These are phyloP conservation scores for Drymodes brunneopygia DNA, from an alignment of 2,113 vertebrate species.

Conservation along the genomic window DNA sequence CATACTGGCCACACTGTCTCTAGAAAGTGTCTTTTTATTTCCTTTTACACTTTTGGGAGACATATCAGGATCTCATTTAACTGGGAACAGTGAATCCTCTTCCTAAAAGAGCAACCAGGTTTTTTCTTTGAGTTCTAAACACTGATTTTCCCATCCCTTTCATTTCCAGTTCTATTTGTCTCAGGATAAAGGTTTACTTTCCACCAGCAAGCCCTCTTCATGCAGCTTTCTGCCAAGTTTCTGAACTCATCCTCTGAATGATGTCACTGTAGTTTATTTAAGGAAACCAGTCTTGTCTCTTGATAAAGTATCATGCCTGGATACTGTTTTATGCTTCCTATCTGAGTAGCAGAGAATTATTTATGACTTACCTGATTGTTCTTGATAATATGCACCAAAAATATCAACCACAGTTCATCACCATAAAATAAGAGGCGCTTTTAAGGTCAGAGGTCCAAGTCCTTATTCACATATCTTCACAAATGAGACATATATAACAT, in stretches of 20 bases:
- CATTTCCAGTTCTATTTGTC: not conserved
- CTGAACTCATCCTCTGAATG: conserved; percentile 61
- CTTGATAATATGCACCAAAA: conserved; percentile 67
- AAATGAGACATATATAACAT: conserved; percentile 44
- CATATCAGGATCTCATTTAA: not conserved
- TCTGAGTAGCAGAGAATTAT: conserved; percentile 63
- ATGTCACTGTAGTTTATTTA: conserved; percentile 76
- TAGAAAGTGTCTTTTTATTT: not conserved
- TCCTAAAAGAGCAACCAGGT: not conserved
- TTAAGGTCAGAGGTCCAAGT: conserved; percentile 62
- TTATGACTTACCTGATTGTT: conserved; percentile 70
- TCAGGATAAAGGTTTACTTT: conserved; percentile 4
- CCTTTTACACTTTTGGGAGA: not conserved
- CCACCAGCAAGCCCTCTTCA: not conserved
- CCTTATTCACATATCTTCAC: conserved; percentile 58
- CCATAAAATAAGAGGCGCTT: conserved; percentile 70
- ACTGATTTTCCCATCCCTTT: not conserved
- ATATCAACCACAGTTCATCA: conserved; percentile 71
- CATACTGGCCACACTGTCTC: not conserved
- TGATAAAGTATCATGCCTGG: conserved; percentile 69
- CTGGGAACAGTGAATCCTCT: not conserved
- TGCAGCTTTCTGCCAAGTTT: conserved; percentile 33
- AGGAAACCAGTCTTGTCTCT: conserved; percentile 70
- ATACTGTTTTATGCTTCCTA: conserved; percentile 66
- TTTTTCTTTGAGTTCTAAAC: not conserved